Conservation (phyloP, 2,113 vertebrate genomes). For the Notarius quadriscutis region DNA sequence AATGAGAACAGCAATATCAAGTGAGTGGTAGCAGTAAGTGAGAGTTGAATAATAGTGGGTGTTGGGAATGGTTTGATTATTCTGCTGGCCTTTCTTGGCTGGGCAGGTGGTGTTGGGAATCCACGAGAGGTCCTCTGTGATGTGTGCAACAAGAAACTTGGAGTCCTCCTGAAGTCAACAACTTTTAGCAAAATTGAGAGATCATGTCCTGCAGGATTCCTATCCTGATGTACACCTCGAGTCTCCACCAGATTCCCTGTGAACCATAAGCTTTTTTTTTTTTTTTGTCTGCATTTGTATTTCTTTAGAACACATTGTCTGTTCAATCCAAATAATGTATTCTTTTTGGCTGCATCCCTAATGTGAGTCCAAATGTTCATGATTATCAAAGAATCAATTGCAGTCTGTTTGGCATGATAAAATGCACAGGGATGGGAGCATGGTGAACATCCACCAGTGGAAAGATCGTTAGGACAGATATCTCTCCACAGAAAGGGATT, state of each 20-base stretch:
- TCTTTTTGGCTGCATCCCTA: background rate
- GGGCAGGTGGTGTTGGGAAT: no score
- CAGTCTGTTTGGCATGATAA: background rate
- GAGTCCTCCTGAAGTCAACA: background rate
- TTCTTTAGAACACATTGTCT: background rate
- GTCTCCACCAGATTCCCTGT: no score
- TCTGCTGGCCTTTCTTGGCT: no score
- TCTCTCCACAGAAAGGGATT: constrained; percentile 19
- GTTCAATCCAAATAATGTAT: background rate
- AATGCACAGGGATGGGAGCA: background rate
- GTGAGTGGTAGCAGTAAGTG: no score
- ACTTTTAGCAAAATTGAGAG: background rate
- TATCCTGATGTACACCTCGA: background rate
- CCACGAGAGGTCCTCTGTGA: no score
- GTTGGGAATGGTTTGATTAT: no score
- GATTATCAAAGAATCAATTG: background rate
- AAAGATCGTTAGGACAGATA: constrained; percentile 65
- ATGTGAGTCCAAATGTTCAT: background rate
- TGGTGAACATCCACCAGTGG: constrained; percentile 53
- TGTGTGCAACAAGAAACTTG: no score
- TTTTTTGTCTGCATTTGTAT: background rate
- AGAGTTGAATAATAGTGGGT: no score
- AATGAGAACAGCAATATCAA: no score
- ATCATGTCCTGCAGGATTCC: background rate
- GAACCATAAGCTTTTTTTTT: background rate